Conservation (phyloP, 2,888 invertebrate genomes). For the Vanessa cardui region DNA sequence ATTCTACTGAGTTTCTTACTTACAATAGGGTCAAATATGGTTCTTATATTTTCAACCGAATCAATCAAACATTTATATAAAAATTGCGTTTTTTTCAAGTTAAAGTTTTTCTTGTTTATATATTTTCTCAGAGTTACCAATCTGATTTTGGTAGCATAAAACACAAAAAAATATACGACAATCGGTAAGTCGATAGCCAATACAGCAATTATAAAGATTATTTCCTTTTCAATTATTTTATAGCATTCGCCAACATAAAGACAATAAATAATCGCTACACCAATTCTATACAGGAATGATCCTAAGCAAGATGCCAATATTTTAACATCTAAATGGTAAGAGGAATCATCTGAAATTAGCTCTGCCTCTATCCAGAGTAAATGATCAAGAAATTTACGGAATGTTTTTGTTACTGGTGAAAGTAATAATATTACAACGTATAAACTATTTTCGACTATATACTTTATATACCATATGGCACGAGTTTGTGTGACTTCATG, state of each 20-base stretch:
- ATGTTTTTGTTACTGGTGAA: background rate
- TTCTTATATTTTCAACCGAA: conserved; percentile 4
- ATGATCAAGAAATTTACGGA: conserved; percentile 2
- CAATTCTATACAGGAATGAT: background rate
- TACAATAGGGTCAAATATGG: conserved; percentile 14
- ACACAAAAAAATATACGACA: background rate
- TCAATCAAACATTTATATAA: conserved; percentile 22
- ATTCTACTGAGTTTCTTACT: background rate
- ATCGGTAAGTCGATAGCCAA: background rate
- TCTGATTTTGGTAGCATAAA: background rate
- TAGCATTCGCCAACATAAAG: background rate
- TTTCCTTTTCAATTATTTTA: too few species aligned
- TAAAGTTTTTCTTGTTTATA: background rate
- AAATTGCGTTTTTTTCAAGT: background rate
- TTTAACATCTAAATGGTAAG: conserved; percentile 10
- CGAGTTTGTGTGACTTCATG: background rate
- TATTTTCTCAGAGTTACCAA: conserved; percentile 8
- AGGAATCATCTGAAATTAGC: background rate
- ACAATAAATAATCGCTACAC: background rate
- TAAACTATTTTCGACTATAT: background rate
- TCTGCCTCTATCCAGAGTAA: background rate
- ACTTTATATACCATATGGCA: background rate
- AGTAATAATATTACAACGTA: background rate
- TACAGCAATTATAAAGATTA: background rate
- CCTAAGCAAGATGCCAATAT: background rate